Evolutionary conservation across 2,888 invertebrate species (phyloP).

Genomic region (Oscheius sp.): DNA sequence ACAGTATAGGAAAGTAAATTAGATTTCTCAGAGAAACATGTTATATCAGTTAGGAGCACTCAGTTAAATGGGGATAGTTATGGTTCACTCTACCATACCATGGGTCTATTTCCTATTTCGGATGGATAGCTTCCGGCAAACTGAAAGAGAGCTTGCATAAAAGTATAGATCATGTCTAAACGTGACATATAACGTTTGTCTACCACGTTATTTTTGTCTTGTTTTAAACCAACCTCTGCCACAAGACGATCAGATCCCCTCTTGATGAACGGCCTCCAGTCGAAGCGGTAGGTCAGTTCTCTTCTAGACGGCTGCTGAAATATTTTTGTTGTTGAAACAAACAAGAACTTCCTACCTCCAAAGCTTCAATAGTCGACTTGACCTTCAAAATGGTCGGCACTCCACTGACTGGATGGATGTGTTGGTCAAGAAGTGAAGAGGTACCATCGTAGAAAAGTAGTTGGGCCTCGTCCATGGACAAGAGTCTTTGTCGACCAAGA

Average conservation of each 20-base stretch:
- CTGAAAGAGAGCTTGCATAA: no score
- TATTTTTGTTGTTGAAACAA: neutral
- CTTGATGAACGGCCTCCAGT: slow-evolving; percentile 92
- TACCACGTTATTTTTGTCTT: no score
- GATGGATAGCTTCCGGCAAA: no score
- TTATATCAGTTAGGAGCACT: slow-evolving; percentile 11
- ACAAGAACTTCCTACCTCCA: slow-evolving; percentile 14
- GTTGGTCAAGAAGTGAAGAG: slow-evolving; percentile 39
- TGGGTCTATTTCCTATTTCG: slow-evolving; percentile 49
- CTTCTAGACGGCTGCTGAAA: slow-evolving; percentile 77
- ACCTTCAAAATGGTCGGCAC: slow-evolving; percentile 31
- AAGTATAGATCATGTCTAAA: no score
- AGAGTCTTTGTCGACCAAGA: slow-evolving; percentile 29
- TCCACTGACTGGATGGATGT: slow-evolving; percentile 36
- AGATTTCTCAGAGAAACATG: neutral
- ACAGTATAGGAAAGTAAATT: neutral
- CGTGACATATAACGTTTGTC: slow-evolving; percentile 47
- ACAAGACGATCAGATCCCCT: slow-evolving; percentile 77
- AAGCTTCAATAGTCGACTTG: slow-evolving; percentile 42
- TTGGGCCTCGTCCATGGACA: slow-evolving; percentile 48
- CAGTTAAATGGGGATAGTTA: slow-evolving; percentile 7
- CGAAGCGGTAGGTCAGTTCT: slow-evolving; percentile 90
- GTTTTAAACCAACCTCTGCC: slow-evolving; percentile 50
- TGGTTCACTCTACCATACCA: slow-evolving; percentile 42
- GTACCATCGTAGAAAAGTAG: slow-evolving; percentile 30